These are phyloP conservation scores for Meganola albula DNA, from an alignment of 2,888 invertebrate species.

Conservation along the genomic window DNA sequence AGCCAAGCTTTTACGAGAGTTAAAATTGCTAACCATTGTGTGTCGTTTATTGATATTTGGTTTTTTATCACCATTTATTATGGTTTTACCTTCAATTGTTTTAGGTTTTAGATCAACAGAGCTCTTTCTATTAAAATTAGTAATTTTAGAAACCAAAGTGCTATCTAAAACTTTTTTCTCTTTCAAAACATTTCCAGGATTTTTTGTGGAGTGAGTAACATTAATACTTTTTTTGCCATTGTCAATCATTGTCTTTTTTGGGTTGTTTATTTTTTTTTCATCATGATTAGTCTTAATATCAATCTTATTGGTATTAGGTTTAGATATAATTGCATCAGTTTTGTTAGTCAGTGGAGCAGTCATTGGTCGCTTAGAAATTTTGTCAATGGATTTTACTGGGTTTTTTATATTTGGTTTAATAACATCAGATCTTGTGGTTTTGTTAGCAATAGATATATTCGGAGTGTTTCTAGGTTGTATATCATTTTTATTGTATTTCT, in stretches of 20 bases:
- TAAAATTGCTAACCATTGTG: slow-evolving; percentile 4
- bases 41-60: not conserved
- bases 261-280: slow-evolving; percentile 10
- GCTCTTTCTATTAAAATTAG: too few relatives aligned
- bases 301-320: slow-evolving; percentile 5
- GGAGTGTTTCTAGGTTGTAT: slow-evolving; percentile 16
- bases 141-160: not conserved
- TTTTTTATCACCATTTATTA: slow-evolving; percentile 6
- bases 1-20: slow-evolving; percentile 29
- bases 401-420: slow-evolving; percentile 12
- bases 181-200: not conserved
- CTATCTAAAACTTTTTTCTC: not conserved
- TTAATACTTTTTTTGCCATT: slow-evolving; percentile 5
- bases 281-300: slow-evolving; percentile 1
- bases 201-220: slow-evolving; percentile 2
- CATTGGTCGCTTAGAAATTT: slow-evolving; percentile 33
- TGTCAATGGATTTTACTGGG: too few relatives aligned
- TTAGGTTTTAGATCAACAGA: too few relatives aligned
- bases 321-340: too few relatives aligned
- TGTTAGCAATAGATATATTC: slow-evolving; percentile 18
- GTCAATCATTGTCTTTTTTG: not conserved
- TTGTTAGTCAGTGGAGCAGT: slow-evolving; percentile 27
- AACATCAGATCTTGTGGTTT: slow-evolving; percentile 18
- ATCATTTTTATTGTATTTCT: slow-evolving; percentile 46
- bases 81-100: not conserved